Percentiles rank a stretch among this genome's conserved stretches.
Evolutionary conservation across 2,113 vertebrate species (phyloP).

Genomic region (Plotosus lineatus): DNA sequence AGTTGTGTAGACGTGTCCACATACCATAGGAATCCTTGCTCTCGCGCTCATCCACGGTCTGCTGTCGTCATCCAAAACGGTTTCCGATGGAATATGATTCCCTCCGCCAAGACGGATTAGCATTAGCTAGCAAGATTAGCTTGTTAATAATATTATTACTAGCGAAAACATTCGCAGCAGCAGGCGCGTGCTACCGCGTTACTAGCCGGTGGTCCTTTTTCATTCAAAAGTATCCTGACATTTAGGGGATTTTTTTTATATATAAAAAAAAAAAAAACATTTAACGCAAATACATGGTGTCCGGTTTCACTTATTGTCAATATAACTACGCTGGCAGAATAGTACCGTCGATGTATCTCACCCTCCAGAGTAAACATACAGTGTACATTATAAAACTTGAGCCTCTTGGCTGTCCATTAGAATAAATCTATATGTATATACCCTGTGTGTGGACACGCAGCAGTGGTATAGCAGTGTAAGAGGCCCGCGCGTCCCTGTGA

Average conservation of each 20-base stretch:
- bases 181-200: neutral
- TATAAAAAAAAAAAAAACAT: neutral
- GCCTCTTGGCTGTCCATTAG: neutral
- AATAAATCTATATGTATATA: neutral
- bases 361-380: neutral
- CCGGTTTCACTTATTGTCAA: neutral
- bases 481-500: conserved; percentile 39
- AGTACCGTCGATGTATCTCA: neutral
- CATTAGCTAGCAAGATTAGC: conserved; percentile 2
- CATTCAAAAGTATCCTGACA: neutral
- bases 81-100: neutral
- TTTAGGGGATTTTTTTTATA: neutral
- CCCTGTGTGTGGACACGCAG: neutral
- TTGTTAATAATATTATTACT: neutral
- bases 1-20: conserved; percentile 12
- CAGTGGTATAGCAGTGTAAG: neutral
- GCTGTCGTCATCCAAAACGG: neutral
- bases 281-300: neutral
- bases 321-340: neutral
- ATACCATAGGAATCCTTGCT: conserved; percentile 49
- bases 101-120: neutral
- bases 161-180: neutral
- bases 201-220: neutral
- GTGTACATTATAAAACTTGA: neutral
- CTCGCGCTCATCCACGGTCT: conserved; percentile 45